These are phyloP conservation scores for Perizoma flavofasciatum DNA, from an alignment of 2,888 invertebrate species.

Conservation along the genomic window DNA sequence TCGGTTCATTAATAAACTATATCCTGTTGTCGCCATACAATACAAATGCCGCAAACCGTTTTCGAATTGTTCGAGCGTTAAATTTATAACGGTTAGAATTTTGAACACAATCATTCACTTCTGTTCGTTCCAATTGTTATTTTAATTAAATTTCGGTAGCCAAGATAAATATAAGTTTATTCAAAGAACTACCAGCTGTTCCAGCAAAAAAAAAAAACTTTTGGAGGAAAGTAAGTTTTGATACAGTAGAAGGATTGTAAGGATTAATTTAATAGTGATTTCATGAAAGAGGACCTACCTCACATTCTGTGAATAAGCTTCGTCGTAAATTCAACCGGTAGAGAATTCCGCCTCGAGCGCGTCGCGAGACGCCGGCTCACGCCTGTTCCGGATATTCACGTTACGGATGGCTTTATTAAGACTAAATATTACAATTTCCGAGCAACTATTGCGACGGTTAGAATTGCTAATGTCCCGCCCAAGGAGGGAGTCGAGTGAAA, in stretches of 20 bases:
- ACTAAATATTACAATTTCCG: constrained; percentile 79
- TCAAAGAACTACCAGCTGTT: constrained; percentile 23
- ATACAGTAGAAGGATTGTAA: constrained; percentile 16
- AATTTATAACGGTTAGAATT: constrained; percentile 64
- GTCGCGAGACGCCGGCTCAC: constrained; percentile 52
- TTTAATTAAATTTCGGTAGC: constrained; percentile 33
- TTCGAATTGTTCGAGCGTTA: constrained; percentile 56
- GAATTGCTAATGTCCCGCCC: constrained; percentile 73
- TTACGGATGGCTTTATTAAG: constrained; percentile 81
- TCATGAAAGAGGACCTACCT: constrained; percentile 34
- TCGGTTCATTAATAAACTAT: constrained; percentile 75
- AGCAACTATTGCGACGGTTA: constrained; percentile 72
- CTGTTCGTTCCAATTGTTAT: constrained; percentile 33
- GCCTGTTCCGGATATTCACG: constrained; percentile 73
- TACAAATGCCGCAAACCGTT: constrained; percentile 62
- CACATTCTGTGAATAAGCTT: constrained; percentile 51
- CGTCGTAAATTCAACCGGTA: constrained; percentile 61
- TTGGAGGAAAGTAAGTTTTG: constrained; percentile 19
- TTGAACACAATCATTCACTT: constrained; percentile 49
- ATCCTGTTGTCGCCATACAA: constrained; percentile 59
- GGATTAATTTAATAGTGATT: constrained; percentile 31
- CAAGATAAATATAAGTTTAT: constrained; percentile 16
- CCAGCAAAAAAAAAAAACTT: constrained; percentile 19
- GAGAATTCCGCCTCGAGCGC: constrained; percentile 58
- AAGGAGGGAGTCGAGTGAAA: constrained; percentile 67